These are phyloP conservation scores for Trichomycterus rosablanca DNA, from an alignment of 2,113 vertebrate species.

Conservation along the genomic window DNA sequence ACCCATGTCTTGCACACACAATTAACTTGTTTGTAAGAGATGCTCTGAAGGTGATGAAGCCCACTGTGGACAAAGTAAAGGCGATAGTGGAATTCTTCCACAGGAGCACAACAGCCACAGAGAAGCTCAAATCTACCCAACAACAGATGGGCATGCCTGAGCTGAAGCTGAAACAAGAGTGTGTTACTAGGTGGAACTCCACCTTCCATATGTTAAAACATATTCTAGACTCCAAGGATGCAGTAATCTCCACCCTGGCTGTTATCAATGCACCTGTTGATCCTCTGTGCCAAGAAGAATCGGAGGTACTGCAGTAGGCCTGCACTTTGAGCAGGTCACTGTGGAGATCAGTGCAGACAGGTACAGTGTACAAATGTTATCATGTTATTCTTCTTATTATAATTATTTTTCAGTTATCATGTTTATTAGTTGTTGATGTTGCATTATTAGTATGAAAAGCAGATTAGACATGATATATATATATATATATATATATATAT, in stretches of 20 bases:
- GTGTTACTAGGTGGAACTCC: conserved; percentile 32
- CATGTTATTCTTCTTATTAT: conserved; percentile 5
- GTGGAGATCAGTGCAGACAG: conserved; percentile 33
- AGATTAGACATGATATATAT: too few species aligned
- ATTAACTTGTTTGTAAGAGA: conserved; percentile 24
- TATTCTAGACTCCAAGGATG: conserved; percentile 26
- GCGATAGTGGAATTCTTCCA: conserved; percentile 31
- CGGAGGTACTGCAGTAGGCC: conserved; percentile 15
- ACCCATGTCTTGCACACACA: conserved; percentile 32
- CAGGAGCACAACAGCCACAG: conserved; percentile 15
- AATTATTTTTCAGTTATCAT: too few species aligned
- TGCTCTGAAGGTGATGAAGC: conserved; percentile 16
- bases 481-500: too few species aligned
- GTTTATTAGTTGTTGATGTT: too few species aligned
- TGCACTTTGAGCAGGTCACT: conserved; percentile 38
- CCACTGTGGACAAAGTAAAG: conserved; percentile 25
- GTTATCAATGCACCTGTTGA: conserved; percentile 34
- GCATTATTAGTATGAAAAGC: too few species aligned
- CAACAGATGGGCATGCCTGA: conserved; percentile 23
- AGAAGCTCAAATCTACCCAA: conserved; percentile 35
- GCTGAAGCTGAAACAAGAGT: conserved; percentile 30
- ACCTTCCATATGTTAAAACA: conserved; percentile 34
- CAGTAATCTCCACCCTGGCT: conserved; percentile 31
- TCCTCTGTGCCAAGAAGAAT: conserved; percentile 32
- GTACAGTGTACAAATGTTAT: conserved; percentile 25